Conservation (phyloP, 1,140 invertebrate genomes). For the Zaprionus kolodkinae region DNA sequence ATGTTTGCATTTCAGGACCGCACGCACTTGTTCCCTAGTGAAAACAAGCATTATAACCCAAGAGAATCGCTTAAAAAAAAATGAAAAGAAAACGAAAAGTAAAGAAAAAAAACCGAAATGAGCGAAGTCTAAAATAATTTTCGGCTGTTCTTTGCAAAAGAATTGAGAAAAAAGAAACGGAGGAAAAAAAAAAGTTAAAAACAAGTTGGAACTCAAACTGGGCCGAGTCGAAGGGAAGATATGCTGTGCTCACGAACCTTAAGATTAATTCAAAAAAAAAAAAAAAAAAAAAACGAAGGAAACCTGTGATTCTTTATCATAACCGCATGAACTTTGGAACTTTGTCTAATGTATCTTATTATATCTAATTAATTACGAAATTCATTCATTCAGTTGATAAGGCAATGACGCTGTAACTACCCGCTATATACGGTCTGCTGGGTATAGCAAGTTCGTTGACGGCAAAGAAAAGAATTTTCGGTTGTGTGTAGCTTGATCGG, state of each 20-base stretch:
- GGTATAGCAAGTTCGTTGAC: conserved; percentile 33
- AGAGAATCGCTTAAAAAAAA: conserved; percentile 48
- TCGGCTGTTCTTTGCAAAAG: conserved; percentile 34
- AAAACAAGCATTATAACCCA: conserved; percentile 19
- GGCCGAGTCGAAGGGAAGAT: conserved; percentile 2
- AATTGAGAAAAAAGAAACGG: conserved; percentile 23
- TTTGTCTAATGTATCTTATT: not conserved
- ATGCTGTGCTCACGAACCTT: not conserved
- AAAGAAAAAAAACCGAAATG: conserved; percentile 6
- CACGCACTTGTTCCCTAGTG: conserved; percentile 15
- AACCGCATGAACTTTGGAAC: not conserved
- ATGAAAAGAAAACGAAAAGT: not conserved
- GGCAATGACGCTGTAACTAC: not conserved
- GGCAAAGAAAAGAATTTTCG: conserved; percentile 16
- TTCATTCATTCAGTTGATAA: not conserved
- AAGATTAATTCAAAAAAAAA: no score
- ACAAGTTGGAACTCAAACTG: not conserved
- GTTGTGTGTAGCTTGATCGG: conserved; percentile 14
- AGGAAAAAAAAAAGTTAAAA: conserved; percentile 33
- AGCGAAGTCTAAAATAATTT: conserved; percentile 52
- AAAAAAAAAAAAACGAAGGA: no score
- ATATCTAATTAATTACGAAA: not conserved
- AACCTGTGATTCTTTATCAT: not conserved
- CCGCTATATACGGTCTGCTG: not conserved
- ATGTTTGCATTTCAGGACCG: not conserved